Percentiles rank a stretch among this genome's conserved stretches.
Evolutionary conservation across 2,888 invertebrate species (phyloP).

Genomic region (Embidobia sp.): DNA sequence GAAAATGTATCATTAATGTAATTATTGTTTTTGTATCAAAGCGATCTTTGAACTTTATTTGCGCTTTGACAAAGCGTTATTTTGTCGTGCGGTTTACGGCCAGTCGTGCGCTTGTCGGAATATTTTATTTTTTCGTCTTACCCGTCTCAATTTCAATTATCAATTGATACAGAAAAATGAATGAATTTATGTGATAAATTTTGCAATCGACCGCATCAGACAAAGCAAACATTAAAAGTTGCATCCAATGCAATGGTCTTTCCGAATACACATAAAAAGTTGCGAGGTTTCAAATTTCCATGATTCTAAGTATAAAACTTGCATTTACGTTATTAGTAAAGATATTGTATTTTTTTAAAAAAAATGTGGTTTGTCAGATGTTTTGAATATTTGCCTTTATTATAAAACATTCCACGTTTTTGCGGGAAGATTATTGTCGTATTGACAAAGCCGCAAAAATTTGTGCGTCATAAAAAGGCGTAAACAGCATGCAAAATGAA

Average conservation of each 20-base stretch:
- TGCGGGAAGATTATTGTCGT: no score
- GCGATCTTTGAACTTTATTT: constrained; percentile 12
- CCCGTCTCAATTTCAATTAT: constrained; percentile 14
- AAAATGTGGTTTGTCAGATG: no score
- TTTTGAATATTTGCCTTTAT: no score
- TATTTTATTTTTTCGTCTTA: background rate
- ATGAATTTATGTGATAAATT: constrained; percentile 25
- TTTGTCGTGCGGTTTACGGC: constrained; percentile 10
- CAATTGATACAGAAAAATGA: background rate
- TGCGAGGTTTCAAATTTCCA: no score
- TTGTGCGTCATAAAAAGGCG: no score
- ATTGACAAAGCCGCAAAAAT: no score
- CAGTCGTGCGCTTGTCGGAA: background rate
- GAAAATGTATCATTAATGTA: constrained; percentile 30
- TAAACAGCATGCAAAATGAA: no score
- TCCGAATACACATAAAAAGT: background rate
- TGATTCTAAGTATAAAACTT: no score
- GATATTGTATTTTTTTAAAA: no score
- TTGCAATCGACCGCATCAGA: constrained; percentile 16
- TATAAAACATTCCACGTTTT: no score
- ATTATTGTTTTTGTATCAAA: constrained; percentile 23
- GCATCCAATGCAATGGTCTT: background rate
- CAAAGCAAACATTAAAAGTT: constrained; percentile 6
- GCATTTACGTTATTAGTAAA: no score
- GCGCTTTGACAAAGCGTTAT: background rate